phyloP scores from a whole-genome alignment of 2,797 vertebrate genomes.

The Acanthurus leucopareius region DNA sequence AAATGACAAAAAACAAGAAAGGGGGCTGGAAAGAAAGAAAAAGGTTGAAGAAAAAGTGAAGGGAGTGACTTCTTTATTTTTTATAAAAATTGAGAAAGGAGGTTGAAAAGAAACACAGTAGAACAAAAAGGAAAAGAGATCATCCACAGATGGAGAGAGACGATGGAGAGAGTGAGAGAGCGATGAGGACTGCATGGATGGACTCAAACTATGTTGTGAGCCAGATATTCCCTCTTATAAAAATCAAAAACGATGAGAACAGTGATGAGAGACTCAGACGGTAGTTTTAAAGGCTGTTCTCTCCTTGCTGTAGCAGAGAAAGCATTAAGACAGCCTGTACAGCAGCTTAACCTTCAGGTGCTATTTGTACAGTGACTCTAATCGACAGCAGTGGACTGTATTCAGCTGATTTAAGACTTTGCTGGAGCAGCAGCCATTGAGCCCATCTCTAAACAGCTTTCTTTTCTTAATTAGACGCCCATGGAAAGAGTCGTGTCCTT shows the following conservation, averaged over 20 bases:
- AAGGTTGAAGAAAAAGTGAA: neutral
- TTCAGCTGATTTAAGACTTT: slow-evolving; percentile 46
- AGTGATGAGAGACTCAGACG: slow-evolving; percentile 19
- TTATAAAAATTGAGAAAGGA: neutral
- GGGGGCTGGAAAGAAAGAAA: neutral
- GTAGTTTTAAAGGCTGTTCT: slow-evolving; percentile 30
- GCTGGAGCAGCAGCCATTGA: slow-evolving; percentile 25
- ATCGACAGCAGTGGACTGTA: slow-evolving; percentile 24
- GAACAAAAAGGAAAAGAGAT: slow-evolving; percentile 2
- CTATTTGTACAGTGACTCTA: slow-evolving; percentile 27
- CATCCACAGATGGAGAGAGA: slow-evolving; percentile 13
- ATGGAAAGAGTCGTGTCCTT: slow-evolving; percentile 28
- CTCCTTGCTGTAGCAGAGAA: slow-evolving; percentile 10
- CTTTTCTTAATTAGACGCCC: slow-evolving; percentile 17
- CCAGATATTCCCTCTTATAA: slow-evolving; percentile 40
- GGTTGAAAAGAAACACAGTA: neutral
- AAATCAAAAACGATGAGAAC: slow-evolving; percentile 29
- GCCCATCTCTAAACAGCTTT: slow-evolving; percentile 30
- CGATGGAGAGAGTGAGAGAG: neutral
- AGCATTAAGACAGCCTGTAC: slow-evolving; percentile 1
- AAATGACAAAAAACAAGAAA: neutral
- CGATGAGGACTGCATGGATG: slow-evolving; percentile 22
- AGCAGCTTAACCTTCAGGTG: slow-evolving; percentile 37
- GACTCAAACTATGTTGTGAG: slow-evolving; percentile 13
- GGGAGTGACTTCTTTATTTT: no score